Percentiles rank a stretch among this genome's conserved stretches.
Evolutionary conservation across 2,888 invertebrate species (phyloP).

Genomic region (Phasia obesa): DNA sequence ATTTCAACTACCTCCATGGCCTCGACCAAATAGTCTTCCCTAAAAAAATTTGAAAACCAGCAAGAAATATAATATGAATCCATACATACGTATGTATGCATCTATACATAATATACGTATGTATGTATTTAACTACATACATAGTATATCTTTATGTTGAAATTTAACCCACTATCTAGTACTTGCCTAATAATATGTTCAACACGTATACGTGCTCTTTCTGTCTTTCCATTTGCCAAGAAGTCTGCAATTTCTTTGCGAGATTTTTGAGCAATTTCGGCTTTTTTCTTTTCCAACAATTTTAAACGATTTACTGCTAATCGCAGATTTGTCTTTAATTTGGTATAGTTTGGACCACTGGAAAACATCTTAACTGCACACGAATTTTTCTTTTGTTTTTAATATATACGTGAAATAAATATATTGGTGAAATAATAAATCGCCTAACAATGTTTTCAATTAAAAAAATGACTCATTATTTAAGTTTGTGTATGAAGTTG

Average conservation of each 20-base stretch:
- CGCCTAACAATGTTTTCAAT: neutral
- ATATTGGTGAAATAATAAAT: neutral
- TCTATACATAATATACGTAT: too few relatives aligned
- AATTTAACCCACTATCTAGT: neutral
- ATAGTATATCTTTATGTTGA: too few relatives aligned
- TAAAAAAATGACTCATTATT: constrained; percentile 56
- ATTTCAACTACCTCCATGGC: constrained; percentile 99
- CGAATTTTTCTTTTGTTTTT: neutral
- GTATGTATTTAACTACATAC: too few relatives aligned
- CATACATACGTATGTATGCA: too few relatives aligned
- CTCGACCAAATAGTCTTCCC: constrained; percentile 99
- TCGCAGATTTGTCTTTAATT: constrained; percentile 97
- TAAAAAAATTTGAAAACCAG: constrained; percentile 73
- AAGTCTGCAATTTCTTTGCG: constrained; percentile 98
- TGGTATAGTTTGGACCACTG: constrained; percentile 95
- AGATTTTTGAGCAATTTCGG: constrained; percentile 97
- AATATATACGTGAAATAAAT: too few relatives aligned
- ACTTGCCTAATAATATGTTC: constrained; percentile 95
- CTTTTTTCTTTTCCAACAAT: constrained; percentile 97
- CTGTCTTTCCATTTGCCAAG: constrained; percentile 91
- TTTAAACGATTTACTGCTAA: constrained; percentile 96
- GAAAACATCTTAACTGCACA: constrained; percentile 88
- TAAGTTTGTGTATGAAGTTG: neutral
- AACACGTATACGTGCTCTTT: constrained; percentile 97
- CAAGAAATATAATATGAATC: neutral